These are phyloP conservation scores for Aphrocallistes beatrix DNA, from an alignment of 37 sponge, comb jelly and placozoan species.

Conservation along the genomic window DNA sequence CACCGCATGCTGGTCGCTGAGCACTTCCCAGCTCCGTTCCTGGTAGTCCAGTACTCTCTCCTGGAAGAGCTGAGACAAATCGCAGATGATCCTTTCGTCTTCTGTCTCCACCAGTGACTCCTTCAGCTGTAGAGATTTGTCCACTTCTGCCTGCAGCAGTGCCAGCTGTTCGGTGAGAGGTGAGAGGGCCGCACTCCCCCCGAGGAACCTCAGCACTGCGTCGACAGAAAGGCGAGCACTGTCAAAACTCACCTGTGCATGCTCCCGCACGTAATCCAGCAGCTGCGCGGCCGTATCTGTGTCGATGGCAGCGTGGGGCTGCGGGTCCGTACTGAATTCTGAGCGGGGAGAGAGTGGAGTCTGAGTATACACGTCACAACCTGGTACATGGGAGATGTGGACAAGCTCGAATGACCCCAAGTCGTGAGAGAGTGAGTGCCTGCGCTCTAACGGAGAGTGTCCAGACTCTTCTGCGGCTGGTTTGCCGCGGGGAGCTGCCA, in stretches of 20 bases:
- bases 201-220: not conserved
- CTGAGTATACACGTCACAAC: not conserved
- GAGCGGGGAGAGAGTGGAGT: not conserved
- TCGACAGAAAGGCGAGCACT: not conserved
- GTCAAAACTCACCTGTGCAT: not conserved
- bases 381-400: not conserved
- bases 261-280: not conserved
- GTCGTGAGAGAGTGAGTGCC: not conserved
- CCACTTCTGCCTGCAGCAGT: not conserved
- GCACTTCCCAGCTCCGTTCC: slow-evolving; percentile 11
- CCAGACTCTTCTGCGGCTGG: not conserved
- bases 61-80: not conserved
- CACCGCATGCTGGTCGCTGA: not conserved
- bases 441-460: not conserved
- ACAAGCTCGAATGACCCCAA: not conserved
- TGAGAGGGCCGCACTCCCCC: not conserved
- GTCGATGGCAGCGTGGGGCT: not conserved
- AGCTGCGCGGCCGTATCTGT: not conserved
- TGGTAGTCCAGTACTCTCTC: not conserved
- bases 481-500: not conserved
- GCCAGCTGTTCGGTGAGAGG: not conserved
- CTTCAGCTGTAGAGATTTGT: not conserved
- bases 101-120: not conserved
- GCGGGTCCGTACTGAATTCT: not conserved
- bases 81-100: not conserved